Percentiles rank a stretch among this genome's conserved stretches.
phyloP scores from a whole-genome alignment of 2,888 invertebrate genomes.

The Dorcus parallelipipedus region DNA sequence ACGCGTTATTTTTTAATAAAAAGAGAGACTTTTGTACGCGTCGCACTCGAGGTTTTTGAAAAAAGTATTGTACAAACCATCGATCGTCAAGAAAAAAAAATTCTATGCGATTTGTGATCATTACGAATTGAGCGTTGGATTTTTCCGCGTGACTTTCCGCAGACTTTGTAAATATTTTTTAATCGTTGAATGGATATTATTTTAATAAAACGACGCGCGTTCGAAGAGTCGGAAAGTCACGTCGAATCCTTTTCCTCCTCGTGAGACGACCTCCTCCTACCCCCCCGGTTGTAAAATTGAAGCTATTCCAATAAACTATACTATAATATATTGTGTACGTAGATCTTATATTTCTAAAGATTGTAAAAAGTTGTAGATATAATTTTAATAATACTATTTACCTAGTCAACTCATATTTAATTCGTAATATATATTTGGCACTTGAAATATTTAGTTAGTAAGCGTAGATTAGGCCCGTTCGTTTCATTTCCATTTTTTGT shows the following conservation, averaged over 20 bases:
- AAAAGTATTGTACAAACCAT: too few relatives aligned
- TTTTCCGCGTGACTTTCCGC: background rate
- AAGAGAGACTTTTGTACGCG: too few relatives aligned
- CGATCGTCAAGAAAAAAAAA: too few relatives aligned
- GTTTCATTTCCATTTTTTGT: background rate
- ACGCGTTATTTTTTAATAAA: too few relatives aligned
- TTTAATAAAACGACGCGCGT: background rate
- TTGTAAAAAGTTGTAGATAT: conserved; percentile 37
- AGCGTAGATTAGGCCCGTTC: background rate
- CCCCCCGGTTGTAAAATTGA: conserved; percentile 20
- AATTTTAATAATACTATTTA: conserved; percentile 27
- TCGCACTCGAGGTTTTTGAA: too few relatives aligned
- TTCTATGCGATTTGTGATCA: too few relatives aligned
- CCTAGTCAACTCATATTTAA: conserved; percentile 28
- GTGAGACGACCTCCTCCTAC: background rate
- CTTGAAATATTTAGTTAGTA: conserved; percentile 12
- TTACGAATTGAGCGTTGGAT: too few relatives aligned
- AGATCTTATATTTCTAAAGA: conserved; percentile 33
- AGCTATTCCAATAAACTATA: conserved; percentile 30
- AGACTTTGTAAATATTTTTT: conserved; percentile 11
- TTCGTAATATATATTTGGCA: conserved; percentile 26
- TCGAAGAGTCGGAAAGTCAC: conserved; percentile 1
- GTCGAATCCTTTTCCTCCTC: background rate
- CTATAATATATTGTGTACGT: conserved; percentile 26
- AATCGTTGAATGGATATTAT: conserved; percentile 9